Conservation (phyloP, 2,888 invertebrate species). For the Drosophila flavopinicola region DNA sequence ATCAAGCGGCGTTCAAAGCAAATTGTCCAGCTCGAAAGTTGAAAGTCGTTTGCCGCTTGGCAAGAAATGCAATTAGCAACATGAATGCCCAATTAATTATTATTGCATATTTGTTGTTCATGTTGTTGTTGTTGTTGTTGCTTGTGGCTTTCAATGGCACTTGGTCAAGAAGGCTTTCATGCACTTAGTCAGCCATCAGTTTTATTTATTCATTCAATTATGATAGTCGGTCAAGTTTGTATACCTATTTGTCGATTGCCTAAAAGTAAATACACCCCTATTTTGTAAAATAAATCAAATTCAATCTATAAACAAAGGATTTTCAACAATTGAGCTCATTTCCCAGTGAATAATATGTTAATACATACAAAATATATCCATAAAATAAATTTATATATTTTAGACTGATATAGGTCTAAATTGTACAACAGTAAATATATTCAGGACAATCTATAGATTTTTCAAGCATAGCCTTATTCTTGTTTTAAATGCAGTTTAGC, state of each 20-base stretch:
- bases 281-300: too few species aligned
- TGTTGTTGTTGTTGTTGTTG: conserved; percentile 1
- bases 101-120: conserved; percentile 18
- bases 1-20: conserved; percentile 48
- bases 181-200: conserved; percentile 26
- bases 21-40: conserved; percentile 28
- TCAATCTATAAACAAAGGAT: too few species aligned
- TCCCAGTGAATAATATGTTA: too few species aligned
- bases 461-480: too few species aligned
- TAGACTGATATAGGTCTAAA: too few species aligned
- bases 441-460: too few species aligned
- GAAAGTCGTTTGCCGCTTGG: conserved; percentile 26
- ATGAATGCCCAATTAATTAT: conserved; percentile 67
- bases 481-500: too few species aligned
- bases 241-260: neutral
- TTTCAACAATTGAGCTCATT: too few species aligned
- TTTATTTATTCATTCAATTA: conserved; percentile 42
- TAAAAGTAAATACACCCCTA: too few species aligned
- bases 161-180: conserved; percentile 27
- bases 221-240: conserved; percentile 18
- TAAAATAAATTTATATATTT: too few species aligned
- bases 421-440: too few species aligned
- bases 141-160: conserved; percentile 20
- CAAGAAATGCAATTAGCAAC: conserved; percentile 63
- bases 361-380: too few species aligned